Percentiles rank a stretch among this genome's conserved stretches.
phyloP scores from a whole-genome alignment of 2,888 invertebrate genomes.

The Caenorhabditis zanzibari region DNA sequence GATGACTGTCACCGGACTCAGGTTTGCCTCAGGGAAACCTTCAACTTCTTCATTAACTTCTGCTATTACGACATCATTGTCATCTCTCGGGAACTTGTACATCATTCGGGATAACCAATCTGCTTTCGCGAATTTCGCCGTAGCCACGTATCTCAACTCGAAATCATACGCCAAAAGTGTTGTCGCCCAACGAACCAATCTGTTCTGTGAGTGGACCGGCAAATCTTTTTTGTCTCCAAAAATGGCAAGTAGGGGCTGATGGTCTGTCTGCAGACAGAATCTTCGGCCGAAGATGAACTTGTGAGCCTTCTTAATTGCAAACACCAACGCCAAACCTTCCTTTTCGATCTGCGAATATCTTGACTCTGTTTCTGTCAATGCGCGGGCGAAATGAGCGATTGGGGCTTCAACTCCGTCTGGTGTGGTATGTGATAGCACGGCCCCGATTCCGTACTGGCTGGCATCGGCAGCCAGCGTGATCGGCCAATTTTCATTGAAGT shows the following conservation, averaged over 20 bases:
- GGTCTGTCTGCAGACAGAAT: conserved; percentile 52
- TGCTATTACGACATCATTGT: conserved; percentile 15
- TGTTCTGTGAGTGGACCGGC: not conserved
- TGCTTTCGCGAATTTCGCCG: not conserved
- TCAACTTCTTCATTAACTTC: not conserved
- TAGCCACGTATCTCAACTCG: not conserved
- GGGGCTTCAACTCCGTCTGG: conserved; percentile 39
- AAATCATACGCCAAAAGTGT: not conserved
- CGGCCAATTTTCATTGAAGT: conserved; percentile 4
- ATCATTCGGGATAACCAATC: conserved; percentile 4
- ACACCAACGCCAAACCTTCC: too few relatives aligned
- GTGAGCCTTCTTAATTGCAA: conserved; percentile 50
- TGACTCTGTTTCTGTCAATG: conserved; percentile 39
- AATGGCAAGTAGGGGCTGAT: conserved; percentile 57
- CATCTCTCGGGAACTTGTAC: not conserved
- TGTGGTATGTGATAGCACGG: not conserved
- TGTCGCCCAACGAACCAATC: conserved; percentile 4
- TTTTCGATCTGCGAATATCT: conserved; percentile 63
- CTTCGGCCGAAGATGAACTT: conserved; percentile 43
- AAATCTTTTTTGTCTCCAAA: conserved; percentile 30
- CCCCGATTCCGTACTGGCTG: not conserved
- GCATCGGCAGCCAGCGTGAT: conserved; percentile 25
- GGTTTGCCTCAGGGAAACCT: not conserved
- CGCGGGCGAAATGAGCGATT: conserved; percentile 28
- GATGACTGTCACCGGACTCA: not conserved